phyloP scores from a whole-genome alignment of 92 coral and sea anemone genomes.

The Chrysogorgia sp. region DNA sequence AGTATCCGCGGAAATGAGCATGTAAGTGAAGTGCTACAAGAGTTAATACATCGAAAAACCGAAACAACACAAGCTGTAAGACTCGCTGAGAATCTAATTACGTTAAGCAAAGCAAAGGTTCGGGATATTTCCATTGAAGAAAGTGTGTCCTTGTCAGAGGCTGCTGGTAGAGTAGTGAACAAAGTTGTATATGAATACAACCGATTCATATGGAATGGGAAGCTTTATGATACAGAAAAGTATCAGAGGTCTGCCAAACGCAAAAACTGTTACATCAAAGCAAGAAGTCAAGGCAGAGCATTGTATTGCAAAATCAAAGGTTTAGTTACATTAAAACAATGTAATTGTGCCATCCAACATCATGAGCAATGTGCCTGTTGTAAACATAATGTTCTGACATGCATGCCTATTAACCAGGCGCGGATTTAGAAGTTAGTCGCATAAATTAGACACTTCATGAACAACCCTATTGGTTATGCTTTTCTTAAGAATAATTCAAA shows the following conservation, averaged over 20 bases:
- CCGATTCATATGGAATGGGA: no score
- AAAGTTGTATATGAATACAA: not conserved
- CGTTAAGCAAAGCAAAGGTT: not conserved
- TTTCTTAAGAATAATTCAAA: no score
- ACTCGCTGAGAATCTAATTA: not conserved
- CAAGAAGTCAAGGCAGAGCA: slow-evolving; percentile 1
- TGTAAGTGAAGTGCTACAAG: not conserved
- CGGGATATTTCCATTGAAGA: slow-evolving; percentile 3
- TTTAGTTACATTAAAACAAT: slow-evolving; percentile 4
- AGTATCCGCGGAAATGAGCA: not conserved
- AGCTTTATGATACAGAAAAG: slow-evolving; percentile 3
- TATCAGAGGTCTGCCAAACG: not conserved
- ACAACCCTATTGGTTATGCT: no score
- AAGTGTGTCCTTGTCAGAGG: not conserved
- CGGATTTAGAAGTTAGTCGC: no score
- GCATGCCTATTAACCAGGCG: slow-evolving; percentile 1
- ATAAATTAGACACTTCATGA: no score
- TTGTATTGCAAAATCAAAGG: not conserved
- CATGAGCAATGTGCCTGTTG: not conserved
- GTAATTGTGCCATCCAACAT: not conserved
- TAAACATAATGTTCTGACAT: not conserved
- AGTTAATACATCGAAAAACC: not conserved
- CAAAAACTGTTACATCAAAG: slow-evolving; percentile 22
- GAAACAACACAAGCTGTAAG: not conserved
- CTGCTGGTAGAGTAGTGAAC: slow-evolving; percentile 15